Evolutionary conservation across 2,888 invertebrate species (phyloP).

Genomic region (Diarsia rubi): DNA sequence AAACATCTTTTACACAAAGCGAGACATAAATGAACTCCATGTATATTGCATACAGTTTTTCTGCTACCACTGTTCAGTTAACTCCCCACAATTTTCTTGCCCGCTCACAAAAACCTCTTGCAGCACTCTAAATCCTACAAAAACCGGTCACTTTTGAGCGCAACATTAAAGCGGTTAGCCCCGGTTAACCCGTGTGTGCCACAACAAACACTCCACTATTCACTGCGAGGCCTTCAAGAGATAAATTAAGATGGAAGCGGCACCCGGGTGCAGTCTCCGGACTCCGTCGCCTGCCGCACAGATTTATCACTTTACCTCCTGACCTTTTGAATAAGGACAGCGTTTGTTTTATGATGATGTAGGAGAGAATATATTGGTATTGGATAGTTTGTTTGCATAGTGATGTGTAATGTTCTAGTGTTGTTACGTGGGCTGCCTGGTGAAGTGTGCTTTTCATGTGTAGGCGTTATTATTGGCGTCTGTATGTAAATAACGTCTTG

Average conservation of each 20-base stretch:
- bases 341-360: slow-evolving; percentile 64
- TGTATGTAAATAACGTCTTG: neutral
- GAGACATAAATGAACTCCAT: neutral
- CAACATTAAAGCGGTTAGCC: slow-evolving; percentile 53
- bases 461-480: neutral
- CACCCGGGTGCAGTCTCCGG: slow-evolving; percentile 66
- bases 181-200: slow-evolving; percentile 52
- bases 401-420: slow-evolving; percentile 1
- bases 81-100: neutral
- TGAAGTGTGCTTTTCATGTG: neutral
- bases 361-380: slow-evolving; percentile 45
- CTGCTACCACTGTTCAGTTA: neutral
- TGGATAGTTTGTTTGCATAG: slow-evolving; percentile 28
- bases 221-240: slow-evolving; percentile 55
- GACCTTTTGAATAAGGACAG: slow-evolving; percentile 57
- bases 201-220: slow-evolving; percentile 69
- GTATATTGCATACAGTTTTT: neutral
- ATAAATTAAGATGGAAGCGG: slow-evolving; percentile 71
- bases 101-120: slow-evolving; percentile 2
- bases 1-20: neutral
- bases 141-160: slow-evolving; percentile 45
- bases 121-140: slow-evolving; percentile 13
- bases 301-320: slow-evolving; percentile 64
- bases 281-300: slow-evolving; percentile 46
- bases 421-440: neutral